These are phyloP conservation scores for Triplophysa yarkandensis DNA, from an alignment of 2,797 vertebrate genomes.

Conservation along the genomic window DNA sequence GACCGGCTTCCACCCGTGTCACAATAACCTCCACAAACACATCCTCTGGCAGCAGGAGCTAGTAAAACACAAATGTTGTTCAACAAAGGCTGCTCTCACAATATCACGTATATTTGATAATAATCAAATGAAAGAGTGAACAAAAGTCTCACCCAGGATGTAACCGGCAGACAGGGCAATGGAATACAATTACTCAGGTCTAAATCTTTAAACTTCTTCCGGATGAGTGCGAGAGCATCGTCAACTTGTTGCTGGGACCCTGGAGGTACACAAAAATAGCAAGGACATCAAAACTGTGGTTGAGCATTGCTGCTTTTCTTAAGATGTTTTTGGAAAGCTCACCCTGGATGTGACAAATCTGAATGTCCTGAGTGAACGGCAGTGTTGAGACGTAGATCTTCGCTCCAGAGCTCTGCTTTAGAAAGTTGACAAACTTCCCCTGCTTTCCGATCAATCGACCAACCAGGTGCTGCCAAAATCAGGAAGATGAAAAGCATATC, in stretches of 20 bases:
- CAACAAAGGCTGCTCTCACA: not conserved
- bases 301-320: not conserved
- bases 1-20: slow-evolving; percentile 77
- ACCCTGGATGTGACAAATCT: slow-evolving; percentile 88
- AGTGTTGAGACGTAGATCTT: slow-evolving; percentile 84
- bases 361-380: slow-evolving; percentile 81
- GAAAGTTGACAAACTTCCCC: slow-evolving; percentile 79
- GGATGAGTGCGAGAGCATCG: slow-evolving; percentile 79
- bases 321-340: slow-evolving; percentile 53
- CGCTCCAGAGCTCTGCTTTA: slow-evolving; percentile 84
- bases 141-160: slow-evolving; percentile 77
- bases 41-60: slow-evolving; percentile 83
- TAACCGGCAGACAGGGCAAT: slow-evolving; percentile 77
- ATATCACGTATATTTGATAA: not conserved
- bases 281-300: not conserved
- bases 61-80: not conserved
- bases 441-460: slow-evolving; percentile 85
- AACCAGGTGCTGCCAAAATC: slow-evolving; percentile 76
- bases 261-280: slow-evolving; percentile 49
- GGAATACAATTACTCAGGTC: slow-evolving; percentile 78
- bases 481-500: not conserved
- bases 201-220: slow-evolving; percentile 86
- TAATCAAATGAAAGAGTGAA: not conserved
- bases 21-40: slow-evolving; percentile 81
- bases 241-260: slow-evolving; percentile 81